These are phyloP conservation scores for Drepana falcataria DNA, from an alignment of 2,888 invertebrate genomes.

Conservation along the genomic window DNA sequence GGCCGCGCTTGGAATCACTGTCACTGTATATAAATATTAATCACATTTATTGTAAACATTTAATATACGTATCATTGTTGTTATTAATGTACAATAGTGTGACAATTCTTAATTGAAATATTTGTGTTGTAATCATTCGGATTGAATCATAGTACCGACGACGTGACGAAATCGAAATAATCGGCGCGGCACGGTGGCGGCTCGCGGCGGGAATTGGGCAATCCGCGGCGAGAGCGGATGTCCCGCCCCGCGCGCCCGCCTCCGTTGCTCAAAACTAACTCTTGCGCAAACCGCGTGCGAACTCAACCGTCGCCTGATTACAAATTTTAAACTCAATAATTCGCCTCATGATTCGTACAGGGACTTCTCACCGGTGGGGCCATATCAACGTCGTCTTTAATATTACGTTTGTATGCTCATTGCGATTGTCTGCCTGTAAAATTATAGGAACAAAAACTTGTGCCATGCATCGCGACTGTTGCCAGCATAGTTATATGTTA, in stretches of 20 bases:
- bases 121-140: conserved; percentile 50
- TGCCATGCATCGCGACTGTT: conserved; percentile 19
- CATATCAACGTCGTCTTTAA: no score
- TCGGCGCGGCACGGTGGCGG: conserved; percentile 34
- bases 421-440: conserved; percentile 28
- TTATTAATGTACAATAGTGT: conserved; percentile 17
- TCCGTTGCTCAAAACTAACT: conserved; percentile 47
- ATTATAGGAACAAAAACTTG: conserved; percentile 4
- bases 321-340: conserved; percentile 35
- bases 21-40: conserved; percentile 5
- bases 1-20: conserved; percentile 17
- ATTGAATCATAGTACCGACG: conserved; percentile 56
- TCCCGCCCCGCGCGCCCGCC: conserved; percentile 30
- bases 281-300: conserved; percentile 39
- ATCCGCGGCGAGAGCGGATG: conserved; percentile 59
- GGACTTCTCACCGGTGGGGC: conserved; percentile 7
- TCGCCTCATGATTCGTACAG: conserved; percentile 36
- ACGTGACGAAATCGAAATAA: conserved; percentile 62
- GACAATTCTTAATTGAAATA: conserved; percentile 34
- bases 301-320: conserved; percentile 40
- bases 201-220: conserved; percentile 65
- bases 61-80: no score
- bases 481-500: no score
- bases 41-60: no score
- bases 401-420: conserved; percentile 22